Evolutionary conservation across 2,113 vertebrate genomes (phyloP).

Genomic region (Edolisoma coerulescens): DNA sequence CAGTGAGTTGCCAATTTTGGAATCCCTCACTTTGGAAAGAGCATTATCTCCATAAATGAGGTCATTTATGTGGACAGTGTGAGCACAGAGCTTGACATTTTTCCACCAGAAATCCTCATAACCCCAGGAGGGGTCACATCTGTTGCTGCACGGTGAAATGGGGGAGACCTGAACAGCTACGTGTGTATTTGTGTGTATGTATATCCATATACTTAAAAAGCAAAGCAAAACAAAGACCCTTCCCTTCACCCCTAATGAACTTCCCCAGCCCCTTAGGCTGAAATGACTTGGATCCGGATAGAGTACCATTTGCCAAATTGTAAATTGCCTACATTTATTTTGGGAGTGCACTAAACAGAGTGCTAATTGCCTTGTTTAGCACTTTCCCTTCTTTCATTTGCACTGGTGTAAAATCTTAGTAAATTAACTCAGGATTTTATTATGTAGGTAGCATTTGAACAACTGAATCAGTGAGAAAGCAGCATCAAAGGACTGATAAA

Average conservation of each 20-base stretch:
- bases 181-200: neutral
- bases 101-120: conserved; percentile 68
- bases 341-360: conserved; percentile 82
- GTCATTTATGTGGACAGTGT: conserved; percentile 54
- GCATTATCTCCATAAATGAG: conserved; percentile 20
- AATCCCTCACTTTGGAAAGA: conserved; percentile 19
- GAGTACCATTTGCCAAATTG: conserved; percentile 80
- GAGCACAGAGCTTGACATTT: conserved; percentile 65
- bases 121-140: conserved; percentile 66
- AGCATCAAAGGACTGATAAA: conserved; percentile 75
- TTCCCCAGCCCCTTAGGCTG: conserved; percentile 76
- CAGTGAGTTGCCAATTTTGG: conserved; percentile 41
- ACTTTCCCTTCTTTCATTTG: conserved; percentile 80
- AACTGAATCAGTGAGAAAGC: conserved; percentile 77
- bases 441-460: conserved; percentile 81
- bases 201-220: conserved; percentile 30
- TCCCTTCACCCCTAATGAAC: conserved; percentile 78
- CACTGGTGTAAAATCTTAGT: conserved; percentile 82
- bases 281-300: conserved; percentile 74
- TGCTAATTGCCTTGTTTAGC: conserved; percentile 85
- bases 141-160: conserved; percentile 60
- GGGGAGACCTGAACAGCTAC: conserved; percentile 60
- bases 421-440: conserved; percentile 81
- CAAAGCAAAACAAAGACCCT: conserved; percentile 70
- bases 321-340: conserved; percentile 84